Base-by-base conservation (phyloP, 2,797 vertebrate species). In the Sphenopsis melanotis region DNA sequence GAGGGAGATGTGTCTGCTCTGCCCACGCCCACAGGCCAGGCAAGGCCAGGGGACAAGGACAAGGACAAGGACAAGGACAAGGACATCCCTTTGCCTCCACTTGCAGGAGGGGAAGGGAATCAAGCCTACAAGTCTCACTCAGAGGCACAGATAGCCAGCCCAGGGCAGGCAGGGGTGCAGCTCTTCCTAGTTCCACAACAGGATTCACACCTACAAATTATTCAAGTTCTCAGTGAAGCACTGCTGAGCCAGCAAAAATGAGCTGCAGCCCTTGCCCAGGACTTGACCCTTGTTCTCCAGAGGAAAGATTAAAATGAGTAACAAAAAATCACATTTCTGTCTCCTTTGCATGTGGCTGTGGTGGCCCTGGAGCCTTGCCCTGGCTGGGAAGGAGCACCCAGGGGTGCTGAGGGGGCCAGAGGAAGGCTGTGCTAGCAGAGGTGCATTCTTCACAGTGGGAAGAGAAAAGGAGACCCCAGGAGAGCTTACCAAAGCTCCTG, bases 331-430 rank as follows among this genome's bases (percentile, higher is more conserved):
- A 39, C 49, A 44, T 91, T 60, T 49, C 32, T 52, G 68, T 83
- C 44, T 59, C 59, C 39, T 63, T 39, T 46, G 6, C 23, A 6
- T 0, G 10, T 15, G 24, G 12, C 27, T 1, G 1, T 50, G 18
- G 72, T 7, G 39, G 56, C 71, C 50, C 37, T 10, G 68, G 22
- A 83, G 59, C 27, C 41, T 27, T 50, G 41, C 6, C 24, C 60
- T 29, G 5, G n/a, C 60, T 57, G 79, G 47, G 21, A 11, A 24
- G 27, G 64, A 32, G 69, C 4, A 0, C 44, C 13, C 0, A 11
- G 65, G 12, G 9, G 41, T 55, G 55, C 39, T 61, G 77, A 6
- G 22, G 19, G 32, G 17, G 36, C 16, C 14, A 32, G 19, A 34
- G 34, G 41, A 52, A 29, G 49, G 71, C 32, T 90, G 55, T n/a